These are phyloP conservation scores for Conops quadrifasciatus DNA, from an alignment of 2,888 invertebrate genomes.

Conservation along the genomic window DNA sequence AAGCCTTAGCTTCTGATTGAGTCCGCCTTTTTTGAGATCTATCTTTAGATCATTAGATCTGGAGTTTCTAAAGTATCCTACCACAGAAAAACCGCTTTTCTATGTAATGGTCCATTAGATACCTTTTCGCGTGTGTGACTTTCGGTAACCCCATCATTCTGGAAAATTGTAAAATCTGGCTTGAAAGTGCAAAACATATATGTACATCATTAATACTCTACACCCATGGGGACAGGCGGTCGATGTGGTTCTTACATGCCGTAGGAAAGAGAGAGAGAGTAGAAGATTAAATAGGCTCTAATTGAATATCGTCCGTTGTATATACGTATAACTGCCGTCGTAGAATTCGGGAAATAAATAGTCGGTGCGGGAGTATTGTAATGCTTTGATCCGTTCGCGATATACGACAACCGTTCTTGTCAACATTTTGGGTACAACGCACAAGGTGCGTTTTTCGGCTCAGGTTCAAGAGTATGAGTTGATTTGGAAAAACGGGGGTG, in stretches of 20 bases:
- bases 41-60: no score
- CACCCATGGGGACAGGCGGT: conserved; percentile 23
- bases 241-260: not conserved
- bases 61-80: no score
- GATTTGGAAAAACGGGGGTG: conserved; percentile 16
- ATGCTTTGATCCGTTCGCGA: not conserved
- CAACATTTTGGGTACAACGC: not conserved
- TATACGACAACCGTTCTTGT: not conserved
- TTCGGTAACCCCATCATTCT: conserved; percentile 27
- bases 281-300: not conserved
- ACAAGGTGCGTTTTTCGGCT: not conserved
- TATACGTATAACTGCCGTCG: not conserved
- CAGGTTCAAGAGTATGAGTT: not conserved
- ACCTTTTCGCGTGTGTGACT: no score
- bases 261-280: not conserved
- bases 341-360: not conserved
- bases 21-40: no score
- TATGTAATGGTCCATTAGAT: no score
- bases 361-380: conserved; percentile 3
- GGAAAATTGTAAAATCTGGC: conserved; percentile 35
- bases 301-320: not conserved
- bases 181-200: conserved; percentile 29
- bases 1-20: no score
- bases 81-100: no score
- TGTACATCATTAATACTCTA: conserved; percentile 19